phyloP scores from a whole-genome alignment of 2,888 invertebrate species.

The Hypselothyrea guttata region DNA sequence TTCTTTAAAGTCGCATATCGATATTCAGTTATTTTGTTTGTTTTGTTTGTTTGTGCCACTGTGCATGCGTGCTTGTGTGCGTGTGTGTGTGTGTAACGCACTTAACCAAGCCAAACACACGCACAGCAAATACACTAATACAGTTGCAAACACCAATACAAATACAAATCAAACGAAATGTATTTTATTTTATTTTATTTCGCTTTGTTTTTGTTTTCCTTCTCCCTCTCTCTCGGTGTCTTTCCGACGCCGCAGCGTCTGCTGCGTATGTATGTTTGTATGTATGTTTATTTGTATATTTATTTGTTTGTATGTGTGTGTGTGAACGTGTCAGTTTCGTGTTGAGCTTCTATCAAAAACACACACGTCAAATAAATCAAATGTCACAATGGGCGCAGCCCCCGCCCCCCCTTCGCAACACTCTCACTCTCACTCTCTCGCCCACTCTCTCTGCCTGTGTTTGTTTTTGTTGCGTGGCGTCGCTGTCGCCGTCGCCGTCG shows the following conservation, averaged over 20 bases:
- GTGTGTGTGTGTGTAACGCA: slow-evolving; percentile 17
- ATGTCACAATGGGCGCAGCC: slow-evolving; percentile 73
- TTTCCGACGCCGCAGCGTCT: slow-evolving; percentile 38
- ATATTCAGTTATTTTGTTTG: slow-evolving; percentile 10
- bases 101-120: slow-evolving; percentile 43
- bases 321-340: slow-evolving; percentile 74
- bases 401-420: background rate
- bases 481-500: slow-evolving; percentile 36
- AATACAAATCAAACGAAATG: slow-evolving; percentile 44
- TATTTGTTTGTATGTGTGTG: slow-evolving; percentile 37
- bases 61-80: no score
- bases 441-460: slow-evolving; percentile 49
- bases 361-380: slow-evolving; percentile 81
- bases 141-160: slow-evolving; percentile 19
- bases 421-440: slow-evolving; percentile 2
- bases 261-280: slow-evolving; percentile 11
- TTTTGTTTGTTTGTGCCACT: background rate
- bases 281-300: slow-evolving; percentile 9
- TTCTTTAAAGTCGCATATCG: slow-evolving; percentile 35
- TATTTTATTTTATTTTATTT: slow-evolving; percentile 67
- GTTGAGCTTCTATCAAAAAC: slow-evolving; percentile 80
- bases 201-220: slow-evolving; percentile 56
- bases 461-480: slow-evolving; percentile 15
- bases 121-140: slow-evolving; percentile 7
- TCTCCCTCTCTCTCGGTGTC: no score